A percentile compares a stretch with the other conserved stretches of the same genome.
phyloP scores from a whole-genome alignment of 2,113 vertebrate species.

The Tauraco erythrolophus region DNA sequence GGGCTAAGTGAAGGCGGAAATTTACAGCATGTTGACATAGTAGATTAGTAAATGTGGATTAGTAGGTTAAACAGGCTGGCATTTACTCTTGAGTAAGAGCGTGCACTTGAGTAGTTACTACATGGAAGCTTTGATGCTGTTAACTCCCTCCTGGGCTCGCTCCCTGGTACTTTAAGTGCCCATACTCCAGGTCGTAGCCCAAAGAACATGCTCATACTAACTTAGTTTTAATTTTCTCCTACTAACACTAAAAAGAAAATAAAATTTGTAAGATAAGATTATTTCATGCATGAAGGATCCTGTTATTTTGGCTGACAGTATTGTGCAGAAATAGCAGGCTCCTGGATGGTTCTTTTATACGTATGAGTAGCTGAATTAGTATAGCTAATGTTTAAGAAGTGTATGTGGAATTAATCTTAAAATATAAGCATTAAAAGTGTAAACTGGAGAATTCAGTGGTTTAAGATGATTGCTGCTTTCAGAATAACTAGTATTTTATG shows the following conservation, averaged over 20 bases:
- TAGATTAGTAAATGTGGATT: constrained; percentile 10
- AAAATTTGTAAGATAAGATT: neutral
- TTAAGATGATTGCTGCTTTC: neutral
- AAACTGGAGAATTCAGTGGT: neutral
- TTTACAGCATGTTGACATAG: neutral
- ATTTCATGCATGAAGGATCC: neutral
- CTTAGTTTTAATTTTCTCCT: neutral
- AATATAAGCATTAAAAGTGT: neutral
- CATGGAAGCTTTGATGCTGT: neutral
- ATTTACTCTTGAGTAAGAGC: neutral
- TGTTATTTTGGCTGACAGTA: neutral
- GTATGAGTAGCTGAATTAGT: neutral
- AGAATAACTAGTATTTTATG: neutral
- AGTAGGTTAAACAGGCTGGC: constrained; percentile 17
- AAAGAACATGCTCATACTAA: neutral
- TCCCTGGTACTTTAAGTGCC: neutral
- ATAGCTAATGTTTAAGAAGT: neutral
- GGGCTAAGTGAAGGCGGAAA: neutral
- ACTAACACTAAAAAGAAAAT: neutral
- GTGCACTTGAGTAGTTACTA: neutral
- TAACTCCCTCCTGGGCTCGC: neutral
- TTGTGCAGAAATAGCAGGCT: neutral
- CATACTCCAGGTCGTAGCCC: rapidly evolving
- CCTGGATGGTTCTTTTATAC: neutral
- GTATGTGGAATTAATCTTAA: neutral